Evolutionary conservation across 2,888 invertebrate genomes (phyloP), one percentile per base, ranked within the genome.

Genomic region (Agrilus mali): DNA sequence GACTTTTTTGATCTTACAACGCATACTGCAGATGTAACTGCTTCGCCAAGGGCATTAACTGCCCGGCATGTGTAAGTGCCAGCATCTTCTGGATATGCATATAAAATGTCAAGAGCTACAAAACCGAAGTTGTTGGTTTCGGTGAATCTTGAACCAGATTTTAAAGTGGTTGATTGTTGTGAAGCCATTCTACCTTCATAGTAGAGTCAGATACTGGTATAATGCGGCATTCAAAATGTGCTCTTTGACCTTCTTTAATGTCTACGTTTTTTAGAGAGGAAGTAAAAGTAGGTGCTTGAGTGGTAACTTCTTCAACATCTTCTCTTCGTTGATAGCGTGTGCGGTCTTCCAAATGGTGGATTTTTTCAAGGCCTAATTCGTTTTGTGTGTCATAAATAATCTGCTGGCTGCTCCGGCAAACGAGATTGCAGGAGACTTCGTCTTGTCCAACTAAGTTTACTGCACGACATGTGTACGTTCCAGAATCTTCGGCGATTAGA

Each of bases 71-170:
- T 95, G 63, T 97, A 98, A 1, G 85, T 86, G 38, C 97, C 98
- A 13, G 89, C 86, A 71, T 98, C 97, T 64, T 97, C 97, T 7
- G 95, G 89, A 58, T 94, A 82, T 46, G 92, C 87, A 54, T 94
- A 87, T 73, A 94, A 80, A 54, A 98, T 94, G 61, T 98, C 97
- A 45, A 98, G 72, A 17, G 95, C 92, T 12, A 96, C 95, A 63
- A 93, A 97, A 36, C 97, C 97, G 64, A 98, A 97, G 68, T 92
- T 96, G 60, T 94, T 89, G 7, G 92, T 90, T 68, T 95, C 92
- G 10, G 89, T 87, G 65, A 96, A 97, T 55, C 97, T 80, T 7
- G 94, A 93, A 35, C 95, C 94, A 49, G 89, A 88, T 66, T 92
- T 90, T 1, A 94, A n/a, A n/a, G 73, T 0, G 92, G 87, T 52